phyloP scores from a whole-genome alignment of 1,140 invertebrate species.

The Drosophila nigrodunni region DNA sequence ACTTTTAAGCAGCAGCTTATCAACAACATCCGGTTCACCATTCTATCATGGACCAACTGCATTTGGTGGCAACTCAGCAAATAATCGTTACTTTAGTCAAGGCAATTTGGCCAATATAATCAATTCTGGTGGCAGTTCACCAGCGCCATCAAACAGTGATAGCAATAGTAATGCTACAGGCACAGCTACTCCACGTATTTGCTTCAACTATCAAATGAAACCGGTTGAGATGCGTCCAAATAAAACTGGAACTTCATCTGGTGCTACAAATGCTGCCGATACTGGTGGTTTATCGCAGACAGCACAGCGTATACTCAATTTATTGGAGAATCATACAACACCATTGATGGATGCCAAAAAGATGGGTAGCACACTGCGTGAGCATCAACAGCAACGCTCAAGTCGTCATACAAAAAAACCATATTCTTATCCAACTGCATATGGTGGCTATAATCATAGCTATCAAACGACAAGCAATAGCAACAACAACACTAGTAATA shows the following conservation, averaged over 20 bases:
- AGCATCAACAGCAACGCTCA: conserved; percentile 48
- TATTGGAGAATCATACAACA: conserved; percentile 90
- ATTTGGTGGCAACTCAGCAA: conserved; percentile 91
- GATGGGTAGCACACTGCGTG: conserved; percentile 86
- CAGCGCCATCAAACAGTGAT: conserved; percentile 39
- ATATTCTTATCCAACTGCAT: conserved; percentile 1
- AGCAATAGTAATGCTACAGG: neutral
- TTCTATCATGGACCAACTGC: conserved; percentile 93
- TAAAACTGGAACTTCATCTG: neutral
- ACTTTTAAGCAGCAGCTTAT: conserved; percentile 61
- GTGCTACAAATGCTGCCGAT: conserved; percentile 44
- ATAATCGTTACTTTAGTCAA: conserved; percentile 85
- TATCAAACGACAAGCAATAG: neutral
- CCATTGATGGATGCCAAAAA: conserved; percentile 90
- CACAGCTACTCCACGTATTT: too few species aligned
- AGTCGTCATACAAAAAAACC: conserved; percentile 11
- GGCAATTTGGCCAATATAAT: conserved; percentile 42
- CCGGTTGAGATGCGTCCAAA: conserved; percentile 52
- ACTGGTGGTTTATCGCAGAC: conserved; percentile 86
- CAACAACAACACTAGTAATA: neutral
- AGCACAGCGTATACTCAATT: conserved; percentile 89
- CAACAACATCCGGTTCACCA: conserved; percentile 85
- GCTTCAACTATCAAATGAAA: conserved; percentile 54
- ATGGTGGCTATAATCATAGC: neutral
- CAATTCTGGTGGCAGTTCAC: conserved; percentile 52